Evolutionary conservation across 2,113 vertebrate genomes (phyloP).

Genomic region (Cebus imitator): DNA sequence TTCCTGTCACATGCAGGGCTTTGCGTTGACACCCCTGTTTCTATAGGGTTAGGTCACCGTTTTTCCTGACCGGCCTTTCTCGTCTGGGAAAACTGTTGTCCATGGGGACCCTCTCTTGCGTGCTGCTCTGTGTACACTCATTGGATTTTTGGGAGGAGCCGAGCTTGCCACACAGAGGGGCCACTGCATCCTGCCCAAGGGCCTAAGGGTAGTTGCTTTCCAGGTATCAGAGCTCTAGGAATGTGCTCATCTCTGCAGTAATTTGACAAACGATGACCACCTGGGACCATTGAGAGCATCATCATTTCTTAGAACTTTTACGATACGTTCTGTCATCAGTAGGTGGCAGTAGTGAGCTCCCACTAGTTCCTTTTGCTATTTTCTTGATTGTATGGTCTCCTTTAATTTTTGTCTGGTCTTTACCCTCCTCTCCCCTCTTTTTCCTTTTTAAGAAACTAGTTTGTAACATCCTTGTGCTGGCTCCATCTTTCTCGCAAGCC

Average conservation of each 20-base stretch:
- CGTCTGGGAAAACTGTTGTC: background rate
- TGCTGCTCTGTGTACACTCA: background rate
- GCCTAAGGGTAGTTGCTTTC: background rate
- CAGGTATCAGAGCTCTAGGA: background rate
- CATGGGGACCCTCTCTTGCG: accelerated
- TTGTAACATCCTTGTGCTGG: slow-evolving; percentile 68
- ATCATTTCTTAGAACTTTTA: background rate
- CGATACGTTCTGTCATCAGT: background rate
- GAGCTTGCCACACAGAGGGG: background rate
- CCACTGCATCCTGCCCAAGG: background rate
- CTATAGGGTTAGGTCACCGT: background rate
- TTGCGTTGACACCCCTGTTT: background rate
- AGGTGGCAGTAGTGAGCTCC: background rate
- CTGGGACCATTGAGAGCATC: accelerated
- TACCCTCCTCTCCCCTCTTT: background rate
- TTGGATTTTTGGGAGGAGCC: background rate
- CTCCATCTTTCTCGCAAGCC: slow-evolving; percentile 57
- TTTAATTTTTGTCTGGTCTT: slow-evolving; percentile 48
- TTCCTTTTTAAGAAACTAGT: slow-evolving; percentile 52
- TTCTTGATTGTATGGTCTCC: slow-evolving; percentile 43
- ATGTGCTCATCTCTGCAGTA: background rate
- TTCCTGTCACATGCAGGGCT: accelerated
- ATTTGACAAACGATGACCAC: background rate
- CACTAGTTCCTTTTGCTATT: background rate
- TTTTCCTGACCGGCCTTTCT: background rate